Conservation (phyloP, 2,113 vertebrate genomes). For the Butorides virescens region DNA sequence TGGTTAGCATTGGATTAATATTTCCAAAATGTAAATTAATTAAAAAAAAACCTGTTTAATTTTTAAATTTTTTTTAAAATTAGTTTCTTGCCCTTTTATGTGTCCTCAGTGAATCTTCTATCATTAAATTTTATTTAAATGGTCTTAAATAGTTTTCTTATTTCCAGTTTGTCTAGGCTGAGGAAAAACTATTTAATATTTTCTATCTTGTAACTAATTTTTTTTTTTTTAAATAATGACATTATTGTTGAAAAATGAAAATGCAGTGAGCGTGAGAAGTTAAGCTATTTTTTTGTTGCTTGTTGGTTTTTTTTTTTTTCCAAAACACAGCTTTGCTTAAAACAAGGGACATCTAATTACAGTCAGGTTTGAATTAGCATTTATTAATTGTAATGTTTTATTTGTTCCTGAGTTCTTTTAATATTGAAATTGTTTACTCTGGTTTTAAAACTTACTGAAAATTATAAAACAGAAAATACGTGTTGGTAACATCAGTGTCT, state of each 20-base stretch:
- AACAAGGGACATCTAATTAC: not conserved
- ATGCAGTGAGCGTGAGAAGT: not conserved
- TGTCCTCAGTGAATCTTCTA: not conserved
- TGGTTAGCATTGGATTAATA: not conserved
- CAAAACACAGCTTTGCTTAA: not conserved
- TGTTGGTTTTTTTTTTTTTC: not conserved
- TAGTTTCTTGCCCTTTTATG: not conserved
- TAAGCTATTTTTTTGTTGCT: not conserved
- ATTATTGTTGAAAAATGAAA: not conserved
- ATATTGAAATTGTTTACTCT: not conserved
- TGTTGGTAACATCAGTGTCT: not conserved
- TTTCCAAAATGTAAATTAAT: not conserved
- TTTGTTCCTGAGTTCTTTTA: not conserved
- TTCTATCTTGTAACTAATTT: not conserved
- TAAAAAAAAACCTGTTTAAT: not conserved
- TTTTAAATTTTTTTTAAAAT: not conserved
- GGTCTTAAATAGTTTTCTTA: not conserved
- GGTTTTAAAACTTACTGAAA: not conserved
- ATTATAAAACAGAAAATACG: not conserved
- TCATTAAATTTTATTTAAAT: not conserved
- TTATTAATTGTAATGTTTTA: not conserved
- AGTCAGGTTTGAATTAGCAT: not conserved
- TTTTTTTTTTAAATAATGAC: not conserved
- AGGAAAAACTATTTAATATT: not conserved
- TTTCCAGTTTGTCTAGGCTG: not conserved